These are phyloP conservation scores for Ptychobarbus kaznakovi DNA, from an alignment of 2,797 vertebrate genomes.

Conservation along the genomic window DNA sequence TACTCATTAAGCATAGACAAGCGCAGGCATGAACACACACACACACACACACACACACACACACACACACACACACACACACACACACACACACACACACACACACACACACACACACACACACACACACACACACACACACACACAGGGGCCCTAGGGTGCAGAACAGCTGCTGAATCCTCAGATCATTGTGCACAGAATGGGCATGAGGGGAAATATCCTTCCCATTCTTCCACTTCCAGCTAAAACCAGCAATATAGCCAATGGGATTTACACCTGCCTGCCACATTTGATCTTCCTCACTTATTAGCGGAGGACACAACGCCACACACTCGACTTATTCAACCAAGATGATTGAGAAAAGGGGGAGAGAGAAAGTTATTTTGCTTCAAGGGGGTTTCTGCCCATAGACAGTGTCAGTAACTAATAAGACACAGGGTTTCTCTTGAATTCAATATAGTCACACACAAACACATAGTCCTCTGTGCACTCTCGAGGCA, in stretches of 20 bases:
- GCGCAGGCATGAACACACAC: conserved; percentile 25
- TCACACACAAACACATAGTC: background rate
- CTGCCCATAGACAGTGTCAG: background rate
- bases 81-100: conserved; percentile 10
- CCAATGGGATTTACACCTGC: conserved; percentile 33
- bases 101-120: too few species aligned
- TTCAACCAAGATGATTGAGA: background rate
- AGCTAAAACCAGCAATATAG: conserved; percentile 40
- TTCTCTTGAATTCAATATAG: conserved; percentile 2
- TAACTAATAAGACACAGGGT: conserved; percentile 21
- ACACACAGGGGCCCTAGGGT: conserved; percentile 5
- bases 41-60: conserved; percentile 10
- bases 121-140: too few species aligned
- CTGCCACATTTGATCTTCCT: conserved; percentile 6
- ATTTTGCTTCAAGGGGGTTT: background rate
- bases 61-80: conserved; percentile 27
- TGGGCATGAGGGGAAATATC: conserved; percentile 31
- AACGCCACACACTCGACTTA: background rate
- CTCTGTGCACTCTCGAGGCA: background rate
- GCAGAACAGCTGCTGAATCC: conserved; percentile 53
- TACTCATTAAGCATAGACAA: conserved; percentile 31
- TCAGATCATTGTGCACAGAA: conserved; percentile 38
- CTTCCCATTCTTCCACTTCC: conserved; percentile 20
- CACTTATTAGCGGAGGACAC: conserved; percentile 33
- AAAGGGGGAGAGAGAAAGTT: background rate